Evolutionary conservation across 1,140 invertebrate species (phyloP).

Genomic region (Dreissena polymorpha): DNA sequence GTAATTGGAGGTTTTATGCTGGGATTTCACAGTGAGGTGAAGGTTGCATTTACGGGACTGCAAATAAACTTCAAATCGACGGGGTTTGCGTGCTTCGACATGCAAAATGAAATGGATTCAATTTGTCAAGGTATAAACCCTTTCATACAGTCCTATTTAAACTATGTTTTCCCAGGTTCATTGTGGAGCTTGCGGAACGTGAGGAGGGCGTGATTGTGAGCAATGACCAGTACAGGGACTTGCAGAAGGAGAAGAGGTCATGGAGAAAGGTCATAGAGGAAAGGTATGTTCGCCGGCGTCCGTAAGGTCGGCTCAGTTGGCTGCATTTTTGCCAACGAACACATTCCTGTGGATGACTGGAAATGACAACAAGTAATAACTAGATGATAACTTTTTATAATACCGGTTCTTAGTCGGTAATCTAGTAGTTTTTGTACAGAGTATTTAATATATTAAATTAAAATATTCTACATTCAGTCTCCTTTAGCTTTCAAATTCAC

Average conservation of each 20-base stretch:
- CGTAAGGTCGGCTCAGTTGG: neutral
- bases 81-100: neutral
- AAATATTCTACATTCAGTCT: no score
- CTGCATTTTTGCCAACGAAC: no score
- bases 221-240: constrained; percentile 97
- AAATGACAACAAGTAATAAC: no score
- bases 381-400: no score
- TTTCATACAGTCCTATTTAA: no score
- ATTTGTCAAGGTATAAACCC: neutral
- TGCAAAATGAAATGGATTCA: neutral
- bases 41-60: neutral
- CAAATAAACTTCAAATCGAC: no score
- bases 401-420: no score
- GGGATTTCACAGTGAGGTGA: neutral
- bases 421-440: no score
- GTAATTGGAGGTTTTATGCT: constrained; percentile 80
- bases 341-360: no score
- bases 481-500: no score
- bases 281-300: constrained; percentile 56
- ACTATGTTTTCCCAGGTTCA: constrained; percentile 83
- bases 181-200: constrained; percentile 92
- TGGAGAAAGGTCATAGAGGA: constrained; percentile 87
- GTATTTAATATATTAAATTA: no score
- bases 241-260: constrained; percentile 91
- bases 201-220: constrained; percentile 97